Evolutionary conservation across 2,797 vertebrate genomes (phyloP), one percentile per base, ranked within the genome.

Genomic region (Poecilia picta): DNA sequence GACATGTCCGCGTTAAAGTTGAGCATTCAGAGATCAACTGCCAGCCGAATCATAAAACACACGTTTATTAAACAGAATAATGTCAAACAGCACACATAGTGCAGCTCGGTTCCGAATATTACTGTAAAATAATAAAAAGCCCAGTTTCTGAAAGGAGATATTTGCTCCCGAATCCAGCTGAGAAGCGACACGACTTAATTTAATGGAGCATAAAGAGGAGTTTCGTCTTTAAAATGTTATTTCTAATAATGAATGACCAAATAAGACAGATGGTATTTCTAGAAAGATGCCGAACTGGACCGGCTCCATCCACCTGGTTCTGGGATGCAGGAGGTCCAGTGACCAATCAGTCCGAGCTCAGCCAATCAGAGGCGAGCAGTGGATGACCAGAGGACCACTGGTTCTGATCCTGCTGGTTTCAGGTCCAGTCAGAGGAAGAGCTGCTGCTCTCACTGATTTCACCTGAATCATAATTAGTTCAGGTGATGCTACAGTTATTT

Each of bases 111-210:
- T 1, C 12, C 28, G 25, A 66, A 36, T 55, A 11, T 0, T 66
- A 39, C 1, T 0, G 13, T 5, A 0, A 0, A 0, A 51, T 5
- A 11, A 18, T 71, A 64, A 83, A 88, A 0, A 49, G n/a, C 8
- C 8, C 0, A 0, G 5, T 79, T 76, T 79, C 0, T 87, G 62
- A 87, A 90, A 68, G 83, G 70, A 72, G 75, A 76, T 85, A 53
- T 20, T 36, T 49, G 66, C n/a, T 41, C 16, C 64, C 1, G 23
- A 57, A 51, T 59, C n/a, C 51, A 79, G 79, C 64, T 18, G 20
- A 36, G 57, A 77, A 66, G 43, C 79, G 33, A 18, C 36, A 78
- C 10, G n/a, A 10, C 4, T 73, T n/a, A n/a, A 5, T 66, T 81
- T 81, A 13, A n/a, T 12, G 49, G 5, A 15, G 72, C 15, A 28